Evolutionary conservation across 2,113 vertebrate species (phyloP), one percentile per base, ranked within the genome.

Genomic region (Megaceryle maxima): DNA sequence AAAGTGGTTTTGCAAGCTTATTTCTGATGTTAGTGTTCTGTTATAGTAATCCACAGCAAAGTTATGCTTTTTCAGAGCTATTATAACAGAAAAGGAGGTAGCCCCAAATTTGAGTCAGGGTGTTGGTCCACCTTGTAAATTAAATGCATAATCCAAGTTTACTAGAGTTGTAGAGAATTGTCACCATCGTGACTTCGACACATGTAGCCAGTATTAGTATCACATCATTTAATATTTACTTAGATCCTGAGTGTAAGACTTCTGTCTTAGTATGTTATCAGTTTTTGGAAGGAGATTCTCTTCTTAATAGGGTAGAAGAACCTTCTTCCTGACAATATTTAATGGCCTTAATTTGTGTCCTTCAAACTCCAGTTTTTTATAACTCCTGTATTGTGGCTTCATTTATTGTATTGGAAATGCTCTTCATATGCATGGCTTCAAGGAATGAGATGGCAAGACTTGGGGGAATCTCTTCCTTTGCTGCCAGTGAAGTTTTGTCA

Each of bases 241-340:
- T 82, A 62, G 20, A 19, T 60, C 48, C 28, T 33, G 28, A 56
- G 6, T 39, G 13, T 46, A 76, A 93, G 60, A 64, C 29, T 43
- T 69, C 10, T 44, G 3, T 63, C 20, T 28, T 46, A 31, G 6
- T 63, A 26, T 28, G 68, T 7, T 63, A 44, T 31, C 26, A 16
- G 18, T 24, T 44, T 68, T 64, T 73, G 18, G 33, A 66, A 79
- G 28, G 25, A 0, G 0, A 5, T 68, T 70, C 6, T 60, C 16
- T 64, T 85, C 20, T 28, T 84, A 31, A 15, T 53, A 69, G 60
- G 15, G 14, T 37, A 35, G 33, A 57, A 88, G 26, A 70, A 50
- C 3, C 15, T 93, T 83, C 31, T 76, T 11, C 17, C 9, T 82
- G 13, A 60, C 39, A 50, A 13, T 41, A 86, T 24, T 5, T 68